Base-by-base conservation (phyloP, 1,140 invertebrate genomes). In the Anastrepha ludens region DNA sequence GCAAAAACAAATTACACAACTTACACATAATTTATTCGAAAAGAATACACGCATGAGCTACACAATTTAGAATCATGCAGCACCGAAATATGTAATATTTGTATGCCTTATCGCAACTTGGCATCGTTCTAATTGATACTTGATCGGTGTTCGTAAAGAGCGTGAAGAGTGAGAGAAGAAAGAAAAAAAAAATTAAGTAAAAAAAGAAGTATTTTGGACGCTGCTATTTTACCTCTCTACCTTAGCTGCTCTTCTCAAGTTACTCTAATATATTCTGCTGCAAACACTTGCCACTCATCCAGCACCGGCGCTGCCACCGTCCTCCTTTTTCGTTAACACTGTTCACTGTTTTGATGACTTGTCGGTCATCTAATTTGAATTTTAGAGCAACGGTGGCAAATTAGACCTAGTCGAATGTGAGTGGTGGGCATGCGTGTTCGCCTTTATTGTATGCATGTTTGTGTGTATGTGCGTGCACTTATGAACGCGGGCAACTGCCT, bases 121-220 rank as follows among this genome's bases (percentile, higher is more conserved):
- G 74, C 74, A 81, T 81, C 74, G 74, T 47, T 55, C 74, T 55
- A 81, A 81, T 81, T 81, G 74, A 81, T 47, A 81, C 55, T 81
- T 81, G 47, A 81, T 81, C 74, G 13, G 67, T 41, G 17, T 15
- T 29, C 50, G 20, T 15, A 81, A 15, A 81, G n/a, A 74, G 29
- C 29, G n/a, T 55, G 67, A 17, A 74, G 67, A 74, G 41, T 15
- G 39, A 74, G 39, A 67, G 20, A 20, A 13, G 2, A 39, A 39
- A 11, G 64, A 13, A 39, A 39, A 67, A 39, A n/a, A 39, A 7
- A 67, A 67, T 29, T 67, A 67, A 67, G 39, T 67, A n/a, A 55
- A 2, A 55, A 11, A 55, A 55, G 50, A 55, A 55, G 50, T 55
- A 11, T 15, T 74, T 3, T 44, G 5, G 44, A 41, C 41, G 67